Evolutionary conservation across 1,140 invertebrate species (phyloP), one percentile per base, ranked within the genome.

Genomic region (Caligus rogercresseyi): DNA sequence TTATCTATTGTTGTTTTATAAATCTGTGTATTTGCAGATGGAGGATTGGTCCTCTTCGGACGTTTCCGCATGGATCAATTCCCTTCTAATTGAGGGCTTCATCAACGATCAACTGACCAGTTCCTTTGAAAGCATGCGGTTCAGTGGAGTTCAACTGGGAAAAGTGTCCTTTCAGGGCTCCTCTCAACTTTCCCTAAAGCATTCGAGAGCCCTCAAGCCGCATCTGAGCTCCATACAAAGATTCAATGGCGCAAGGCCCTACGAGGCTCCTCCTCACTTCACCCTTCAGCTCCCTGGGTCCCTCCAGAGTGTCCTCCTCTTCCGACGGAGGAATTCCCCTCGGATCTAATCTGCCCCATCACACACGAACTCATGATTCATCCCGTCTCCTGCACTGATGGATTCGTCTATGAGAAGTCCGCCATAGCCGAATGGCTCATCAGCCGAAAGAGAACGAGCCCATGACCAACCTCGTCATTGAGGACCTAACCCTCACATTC

Each of bases 301-400:
- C 65, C 65, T 57, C 64, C 66, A 26, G 19, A 25, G 3, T 43
- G 54, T 20, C 25, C 31, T n/a, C 31, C 7, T n/a, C 31, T 43
- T 43, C 31, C 4, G 66, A 65, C 3, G 63, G 67, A 13, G 53
- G 58, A 67, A 43, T 70, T 78, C 24, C 81, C 81, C 3, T 72
- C 81, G 66, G 83, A 87, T 69, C 84, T 81, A 68, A 69, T 84
- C n/a, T 88, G 86, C 73, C 85, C 86, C 13, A 87, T 88, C 19
- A 87, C 85, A 0, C 82, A 84, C 57, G 83, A 86, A 68, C 75
- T 87, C 23, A 86, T 87, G 83, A 77, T 75, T 62, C 81, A 86
- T 69, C 85, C 85, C 15, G 84, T 87, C 3, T 78, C 78, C 24
- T 84, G 82, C 68, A 73, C 72, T 79, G 86, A 88, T 77, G 85